A percentile compares a stretch with the other conserved stretches of the same genome.
phyloP scores from a whole-genome alignment of 2,113 vertebrate species.

The Dasypus novemcinctus region DNA sequence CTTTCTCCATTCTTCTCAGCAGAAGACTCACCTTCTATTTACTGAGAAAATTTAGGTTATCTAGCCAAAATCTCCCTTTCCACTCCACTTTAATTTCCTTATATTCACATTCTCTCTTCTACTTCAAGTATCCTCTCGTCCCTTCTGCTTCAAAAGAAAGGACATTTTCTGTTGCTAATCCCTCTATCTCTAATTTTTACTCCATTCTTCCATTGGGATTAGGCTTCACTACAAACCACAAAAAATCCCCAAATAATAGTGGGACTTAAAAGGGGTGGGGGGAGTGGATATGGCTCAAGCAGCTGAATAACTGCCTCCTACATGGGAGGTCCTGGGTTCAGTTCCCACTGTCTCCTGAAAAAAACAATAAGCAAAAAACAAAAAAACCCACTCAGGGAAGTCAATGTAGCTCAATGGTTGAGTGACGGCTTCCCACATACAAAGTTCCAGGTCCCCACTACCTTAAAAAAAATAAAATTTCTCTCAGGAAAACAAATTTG shows the following conservation, averaged over 20 bases:
- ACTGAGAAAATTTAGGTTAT: not conserved
- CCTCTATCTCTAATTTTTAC: not conserved
- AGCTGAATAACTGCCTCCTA: no score
- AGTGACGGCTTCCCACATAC: no score
- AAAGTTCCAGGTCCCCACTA: no score
- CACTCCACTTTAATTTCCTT: not conserved
- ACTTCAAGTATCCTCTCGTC: not conserved
- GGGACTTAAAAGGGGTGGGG: not conserved
- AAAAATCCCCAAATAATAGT: not conserved
- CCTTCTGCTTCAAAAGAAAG: not conserved
- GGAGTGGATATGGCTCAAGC: no score
- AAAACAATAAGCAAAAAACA: no score
- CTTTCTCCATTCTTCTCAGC: not conserved
- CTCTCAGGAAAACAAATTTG: not conserved
- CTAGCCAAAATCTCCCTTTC: not conserved
- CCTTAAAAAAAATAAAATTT: no score
- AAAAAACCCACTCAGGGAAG: no score
- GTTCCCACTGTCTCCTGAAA: no score
- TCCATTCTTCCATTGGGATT: not conserved
- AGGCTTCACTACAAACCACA: not conserved
- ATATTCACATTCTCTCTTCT: conserved; percentile 6
- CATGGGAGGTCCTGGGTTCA: not conserved
- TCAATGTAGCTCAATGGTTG: no score
- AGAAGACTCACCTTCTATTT: not conserved
- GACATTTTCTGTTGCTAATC: not conserved